These are phyloP conservation scores for Leguminivora glycinivorella DNA, from an alignment of 1,140 invertebrate genomes.

Conservation along the genomic window DNA sequence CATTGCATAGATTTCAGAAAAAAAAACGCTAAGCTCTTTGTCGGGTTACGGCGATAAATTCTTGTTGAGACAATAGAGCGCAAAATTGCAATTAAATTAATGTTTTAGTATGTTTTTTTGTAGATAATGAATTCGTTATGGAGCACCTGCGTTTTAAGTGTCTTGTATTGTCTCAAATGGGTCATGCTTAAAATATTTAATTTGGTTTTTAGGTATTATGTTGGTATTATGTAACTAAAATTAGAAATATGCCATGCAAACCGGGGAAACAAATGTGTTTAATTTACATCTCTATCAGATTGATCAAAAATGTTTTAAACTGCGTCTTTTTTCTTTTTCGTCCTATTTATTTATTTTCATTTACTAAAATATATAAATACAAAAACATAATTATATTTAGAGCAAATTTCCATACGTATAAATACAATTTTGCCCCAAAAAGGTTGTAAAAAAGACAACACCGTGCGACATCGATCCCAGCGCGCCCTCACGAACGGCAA, in stretches of 20 bases:
- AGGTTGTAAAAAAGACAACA: too few relatives aligned
- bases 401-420: too few relatives aligned
- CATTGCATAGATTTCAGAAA: conserved; percentile 38
- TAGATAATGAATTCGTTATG: conserved; percentile 29
- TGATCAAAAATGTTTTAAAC: too few relatives aligned
- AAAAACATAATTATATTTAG: too few relatives aligned
- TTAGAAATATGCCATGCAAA: background rate
- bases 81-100: conserved; percentile 54
- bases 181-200: conserved; percentile 23
- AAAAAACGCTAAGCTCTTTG: conserved; percentile 36
- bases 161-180: background rate
- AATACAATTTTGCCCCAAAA: too few relatives aligned
- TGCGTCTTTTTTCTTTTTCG: too few relatives aligned
- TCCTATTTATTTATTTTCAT: too few relatives aligned
- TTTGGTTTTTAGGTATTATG: background rate
- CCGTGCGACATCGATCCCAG: too few relatives aligned
- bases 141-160: conserved; percentile 23
- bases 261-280: background rate
- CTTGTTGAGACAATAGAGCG: conserved; percentile 43
- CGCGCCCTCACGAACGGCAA: too few relatives aligned
- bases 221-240: background rate
- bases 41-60: conserved; percentile 44
- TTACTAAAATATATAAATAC: too few relatives aligned
- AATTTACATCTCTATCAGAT: background rate
- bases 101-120: conserved; percentile 58